phyloP scores from a whole-genome alignment of 2,797 vertebrate species.

The Argentina silus region DNA sequence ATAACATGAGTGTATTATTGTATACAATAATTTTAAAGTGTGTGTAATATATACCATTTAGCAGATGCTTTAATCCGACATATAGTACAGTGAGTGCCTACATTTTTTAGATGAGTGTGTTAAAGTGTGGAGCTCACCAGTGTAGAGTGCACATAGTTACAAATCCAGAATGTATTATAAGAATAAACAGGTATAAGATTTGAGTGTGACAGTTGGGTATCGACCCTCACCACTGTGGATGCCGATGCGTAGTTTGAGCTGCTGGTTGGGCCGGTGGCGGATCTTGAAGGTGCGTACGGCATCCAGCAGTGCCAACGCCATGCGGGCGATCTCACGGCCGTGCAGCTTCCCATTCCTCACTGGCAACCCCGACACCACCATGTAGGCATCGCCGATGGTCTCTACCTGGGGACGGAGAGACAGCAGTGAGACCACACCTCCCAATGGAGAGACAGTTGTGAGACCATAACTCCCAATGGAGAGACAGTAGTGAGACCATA shows the following conservation, averaged over 20 bases:
- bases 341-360: slow-evolving; percentile 88
- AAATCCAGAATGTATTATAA: neutral
- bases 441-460: neutral
- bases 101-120: too few relatives aligned
- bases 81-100: too few relatives aligned
- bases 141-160: neutral
- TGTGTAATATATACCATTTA: too few relatives aligned
- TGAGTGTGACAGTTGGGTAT: neutral
- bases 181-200: neutral
- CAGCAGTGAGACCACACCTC: neutral
- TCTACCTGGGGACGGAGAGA: slow-evolving; percentile 79
- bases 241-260: slow-evolving; percentile 88
- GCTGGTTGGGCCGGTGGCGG: slow-evolving; percentile 84
- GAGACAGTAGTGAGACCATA: too few relatives aligned
- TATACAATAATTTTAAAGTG: too few relatives aligned
- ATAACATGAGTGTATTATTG: too few relatives aligned
- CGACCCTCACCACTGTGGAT: slow-evolving; percentile 86
- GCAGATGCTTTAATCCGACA: too few relatives aligned
- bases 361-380: slow-evolving; percentile 92
- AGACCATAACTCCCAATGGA: too few relatives aligned
- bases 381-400: slow-evolving; percentile 93
- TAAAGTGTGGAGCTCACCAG: too few relatives aligned
- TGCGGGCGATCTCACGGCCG: slow-evolving; percentile 86
- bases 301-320: slow-evolving; percentile 88
- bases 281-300: slow-evolving; percentile 88